Evolutionary conservation across 2,797 vertebrate genomes (phyloP).

Genomic region (Karalla daura): DNA sequence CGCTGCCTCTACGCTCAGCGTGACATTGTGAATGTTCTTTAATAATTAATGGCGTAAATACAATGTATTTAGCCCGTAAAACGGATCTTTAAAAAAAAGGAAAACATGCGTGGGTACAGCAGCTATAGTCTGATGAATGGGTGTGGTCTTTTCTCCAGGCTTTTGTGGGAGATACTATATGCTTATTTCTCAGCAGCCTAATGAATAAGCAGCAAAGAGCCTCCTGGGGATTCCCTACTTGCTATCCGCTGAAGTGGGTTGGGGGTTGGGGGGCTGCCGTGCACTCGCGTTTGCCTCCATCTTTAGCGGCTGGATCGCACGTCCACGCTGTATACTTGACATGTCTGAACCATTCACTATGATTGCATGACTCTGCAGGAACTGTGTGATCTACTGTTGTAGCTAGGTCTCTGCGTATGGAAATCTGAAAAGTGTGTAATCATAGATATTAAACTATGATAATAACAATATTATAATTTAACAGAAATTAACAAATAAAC

Average conservation of each 20-base stretch:
- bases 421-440: not conserved
- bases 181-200: slow-evolving; percentile 57
- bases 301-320: slow-evolving; percentile 48
- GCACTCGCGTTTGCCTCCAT: slow-evolving; percentile 61
- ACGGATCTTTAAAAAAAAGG: not conserved
- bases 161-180: slow-evolving; percentile 45
- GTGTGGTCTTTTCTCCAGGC: slow-evolving; percentile 30
- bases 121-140: slow-evolving; percentile 9
- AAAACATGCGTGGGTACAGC: not conserved
- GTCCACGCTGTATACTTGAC: slow-evolving; percentile 28
- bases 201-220: slow-evolving; percentile 72
- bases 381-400: slow-evolving; percentile 6
- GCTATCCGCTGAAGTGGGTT: slow-evolving; percentile 22
- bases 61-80: not conserved
- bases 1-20: not conserved
- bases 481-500: not conserved
- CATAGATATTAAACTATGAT: not conserved
- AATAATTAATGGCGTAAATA: not conserved
- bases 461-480: too few species aligned
- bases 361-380: slow-evolving; percentile 58
- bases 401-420: not conserved
- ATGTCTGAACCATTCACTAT: slow-evolving; percentile 28
- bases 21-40: not conserved
- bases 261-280: slow-evolving; percentile 25
- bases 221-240: slow-evolving; percentile 71